Evolutionary conservation across 2,888 invertebrate species (phyloP).

Genomic region (Odontocolon sp.): DNA sequence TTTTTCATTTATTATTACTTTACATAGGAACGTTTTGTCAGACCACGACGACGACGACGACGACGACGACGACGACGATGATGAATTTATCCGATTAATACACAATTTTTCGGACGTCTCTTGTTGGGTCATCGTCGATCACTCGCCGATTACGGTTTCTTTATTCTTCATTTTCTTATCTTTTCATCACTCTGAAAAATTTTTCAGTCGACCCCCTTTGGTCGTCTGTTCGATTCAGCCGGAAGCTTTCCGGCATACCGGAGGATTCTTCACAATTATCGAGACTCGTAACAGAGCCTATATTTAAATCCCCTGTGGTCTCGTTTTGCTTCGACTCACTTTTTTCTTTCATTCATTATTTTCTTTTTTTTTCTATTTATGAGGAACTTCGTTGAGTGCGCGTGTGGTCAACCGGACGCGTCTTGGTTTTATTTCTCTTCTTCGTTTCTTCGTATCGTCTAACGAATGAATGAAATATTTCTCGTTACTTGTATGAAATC

Average conservation of each 20-base stretch:
- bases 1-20: constrained; percentile 78
- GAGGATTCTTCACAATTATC: constrained; percentile 19
- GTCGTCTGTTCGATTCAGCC: neutral
- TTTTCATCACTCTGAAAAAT: constrained; percentile 7
- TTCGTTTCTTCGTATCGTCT: neutral
- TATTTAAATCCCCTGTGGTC: constrained; percentile 25
- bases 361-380: constrained; percentile 44
- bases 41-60: constrained; percentile 70
- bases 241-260: neutral
- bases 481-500: constrained; percentile 37
- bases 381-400: constrained; percentile 69
- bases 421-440: constrained; percentile 61
- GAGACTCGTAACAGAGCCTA: neutral
- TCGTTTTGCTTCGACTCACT: constrained; percentile 50
- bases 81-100: constrained; percentile 38
- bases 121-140: constrained; percentile 60
- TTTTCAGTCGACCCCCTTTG: neutral
- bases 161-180: constrained; percentile 23
- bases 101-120: constrained; percentile 34
- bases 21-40: constrained; percentile 80
- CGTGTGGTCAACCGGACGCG: constrained; percentile 58
- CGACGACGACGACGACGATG: constrained; percentile 52
- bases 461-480: constrained; percentile 36
- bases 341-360: constrained; percentile 51
- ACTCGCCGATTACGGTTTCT: constrained; percentile 40